Percentiles rank a stretch among this genome's conserved stretches.
phyloP scores from a whole-genome alignment of 1,140 invertebrate genomes.

The Drosophila chauvacae region DNA sequence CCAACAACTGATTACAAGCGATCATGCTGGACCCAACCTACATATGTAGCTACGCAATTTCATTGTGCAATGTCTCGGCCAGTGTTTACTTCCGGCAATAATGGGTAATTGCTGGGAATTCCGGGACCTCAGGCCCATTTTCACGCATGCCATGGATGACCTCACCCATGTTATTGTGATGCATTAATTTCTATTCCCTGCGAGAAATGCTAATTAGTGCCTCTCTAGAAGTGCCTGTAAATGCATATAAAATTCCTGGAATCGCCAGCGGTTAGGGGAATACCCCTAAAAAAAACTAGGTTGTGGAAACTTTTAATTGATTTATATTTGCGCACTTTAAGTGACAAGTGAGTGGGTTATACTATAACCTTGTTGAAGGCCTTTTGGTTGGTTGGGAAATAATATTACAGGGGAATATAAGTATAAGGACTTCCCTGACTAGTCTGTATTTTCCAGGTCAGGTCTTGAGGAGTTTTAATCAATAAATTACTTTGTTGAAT shows the following conservation, averaged over 20 bases:
- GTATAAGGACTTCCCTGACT: background rate
- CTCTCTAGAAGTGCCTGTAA: background rate
- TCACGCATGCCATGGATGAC: constrained; percentile 14
- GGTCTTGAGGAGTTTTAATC: background rate
- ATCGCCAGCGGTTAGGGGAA: background rate
- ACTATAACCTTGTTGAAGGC: constrained; percentile 10
- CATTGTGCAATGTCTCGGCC: constrained; percentile 38
- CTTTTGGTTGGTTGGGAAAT: background rate
- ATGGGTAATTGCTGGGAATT: constrained; percentile 1
- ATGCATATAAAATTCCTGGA: constrained; percentile 38
- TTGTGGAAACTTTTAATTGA: constrained; percentile 34
- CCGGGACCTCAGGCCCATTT: background rate
- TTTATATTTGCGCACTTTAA: constrained; percentile 24
- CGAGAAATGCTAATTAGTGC: constrained; percentile 19
- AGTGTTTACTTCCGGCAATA: constrained; percentile 46
- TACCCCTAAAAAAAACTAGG: constrained; percentile 11
- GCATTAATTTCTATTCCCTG: background rate
- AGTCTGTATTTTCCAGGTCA: background rate
- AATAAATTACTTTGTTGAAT: background rate
- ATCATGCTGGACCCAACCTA: constrained; percentile 14
- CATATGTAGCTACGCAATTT: constrained; percentile 2
- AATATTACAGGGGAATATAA: background rate
- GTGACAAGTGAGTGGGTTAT: background rate
- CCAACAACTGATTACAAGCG: constrained; percentile 54
- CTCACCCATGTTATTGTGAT: constrained; percentile 7